Evolutionary conservation across 2,888 invertebrate genomes (phyloP), one percentile per base, ranked within the genome.

Genomic region (Monochamus alternatus): DNA sequence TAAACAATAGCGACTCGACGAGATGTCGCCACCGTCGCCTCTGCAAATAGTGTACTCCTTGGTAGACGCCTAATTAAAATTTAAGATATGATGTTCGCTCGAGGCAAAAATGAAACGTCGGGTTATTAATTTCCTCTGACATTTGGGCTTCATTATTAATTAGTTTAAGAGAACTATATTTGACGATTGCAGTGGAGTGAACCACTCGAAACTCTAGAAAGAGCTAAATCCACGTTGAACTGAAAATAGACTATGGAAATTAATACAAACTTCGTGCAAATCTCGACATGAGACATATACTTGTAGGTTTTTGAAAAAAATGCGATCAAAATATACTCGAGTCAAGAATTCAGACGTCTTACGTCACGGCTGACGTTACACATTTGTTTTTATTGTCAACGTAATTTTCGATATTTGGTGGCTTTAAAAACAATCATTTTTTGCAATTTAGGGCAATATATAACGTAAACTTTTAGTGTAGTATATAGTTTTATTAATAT

Each of bases 31-130:
- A 64, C 47, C 30, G 22, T 22, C n/a, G 55, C 22, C 22, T 55
- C 22, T 64, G 31, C 44, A 63, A 44, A 63, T 63, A 63, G 22
- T 44, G 44, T 22, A 63, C 8, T 63, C 22, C 43, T 22, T 64
- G 12, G 47, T 0, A 47, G 44, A 64, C 47, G 7, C 10, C 10
- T 64, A 47, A 64, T 64, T 64, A 64, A 55, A 55, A 64, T 31
- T 64, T 30, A 47, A 55, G 55, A 55, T 55, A 55, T 55, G 9
- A 22, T 55, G 14, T 55, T n/a, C 12, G 12, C 9, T 10, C 1
- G 9, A 9, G 9, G 47, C 47, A 9, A 47, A 47, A 47, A 47
- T 12, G 12, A 47, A 47, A 12, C 47, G 47, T 12, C 12, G 47
- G 12, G 55, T n/a, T 55, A 55, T 55, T 55, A 55, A 14, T 7